These are phyloP conservation scores for Lycocorax pyrrhopterus DNA, from an alignment of 2,113 vertebrate species.

Conservation along the genomic window DNA sequence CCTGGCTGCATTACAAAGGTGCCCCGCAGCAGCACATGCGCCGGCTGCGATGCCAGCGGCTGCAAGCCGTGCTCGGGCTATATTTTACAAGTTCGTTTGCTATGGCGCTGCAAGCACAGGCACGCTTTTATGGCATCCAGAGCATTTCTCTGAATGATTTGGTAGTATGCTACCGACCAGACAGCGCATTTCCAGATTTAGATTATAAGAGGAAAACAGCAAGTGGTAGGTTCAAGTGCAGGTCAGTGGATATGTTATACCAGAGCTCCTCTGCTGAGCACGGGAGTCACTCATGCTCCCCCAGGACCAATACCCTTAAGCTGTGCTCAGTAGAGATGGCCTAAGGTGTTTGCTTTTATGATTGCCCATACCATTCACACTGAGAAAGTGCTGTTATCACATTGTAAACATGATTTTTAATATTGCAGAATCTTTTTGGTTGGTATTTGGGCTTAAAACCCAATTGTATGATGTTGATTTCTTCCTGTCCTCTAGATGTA, in stretches of 20 bases:
- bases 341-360: conserved; percentile 62
- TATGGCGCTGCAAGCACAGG: conserved; percentile 34
- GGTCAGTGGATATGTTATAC: conserved; percentile 67
- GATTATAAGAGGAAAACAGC: conserved; percentile 72
- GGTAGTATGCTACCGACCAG: conserved; percentile 57
- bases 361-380: background rate
- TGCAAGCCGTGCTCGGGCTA: background rate
- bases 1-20: conserved; percentile 67
- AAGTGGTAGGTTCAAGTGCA: conserved; percentile 75
- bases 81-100: conserved; percentile 58
- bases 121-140: conserved; percentile 67
- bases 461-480: fast-evolving
- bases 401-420: conserved; percentile 57
- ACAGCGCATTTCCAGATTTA: conserved; percentile 71
- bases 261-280: background rate
- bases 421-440: background rate
- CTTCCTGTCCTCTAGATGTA: background rate
- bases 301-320: background rate
- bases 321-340: background rate
- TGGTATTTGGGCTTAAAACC: background rate
- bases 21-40: conserved; percentile 49
- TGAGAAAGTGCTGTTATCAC: conserved; percentile 36
- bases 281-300: background rate
- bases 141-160: conserved; percentile 55
- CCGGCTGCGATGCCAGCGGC: conserved; percentile 1